A percentile compares a stretch with the other conserved stretches of the same genome.
These are phyloP conservation scores for Troglohyphantes excavatus DNA, from an alignment of 2,888 invertebrate species.

Conservation along the genomic window DNA sequence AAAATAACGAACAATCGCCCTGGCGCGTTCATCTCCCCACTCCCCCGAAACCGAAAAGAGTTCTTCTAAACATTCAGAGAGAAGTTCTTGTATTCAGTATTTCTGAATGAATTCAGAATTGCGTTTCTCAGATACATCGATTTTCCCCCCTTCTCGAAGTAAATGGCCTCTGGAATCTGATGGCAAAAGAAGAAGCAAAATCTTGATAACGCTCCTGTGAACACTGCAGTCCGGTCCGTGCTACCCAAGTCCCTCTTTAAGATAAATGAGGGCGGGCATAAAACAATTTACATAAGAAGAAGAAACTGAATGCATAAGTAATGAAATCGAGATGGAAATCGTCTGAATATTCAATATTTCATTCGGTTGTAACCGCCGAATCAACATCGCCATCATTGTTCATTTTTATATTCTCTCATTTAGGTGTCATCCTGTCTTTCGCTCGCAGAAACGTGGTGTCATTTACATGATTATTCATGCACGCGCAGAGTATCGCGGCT, in stretches of 20 bases:
- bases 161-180: not conserved
- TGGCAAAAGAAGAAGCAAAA: constrained; percentile 7
- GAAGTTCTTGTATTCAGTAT: constrained; percentile 1
- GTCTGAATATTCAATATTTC: constrained; percentile 68
- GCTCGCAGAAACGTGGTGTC: constrained; percentile 5
- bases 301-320: constrained; percentile 71
- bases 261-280: constrained; percentile 61
- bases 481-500: not conserved
- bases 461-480: constrained; percentile 70
- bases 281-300: constrained; percentile 75
- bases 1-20: too few relatives aligned
- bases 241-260: constrained; percentile 17
- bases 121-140: not conserved
- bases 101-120: constrained; percentile 9
- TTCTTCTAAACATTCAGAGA: not conserved
- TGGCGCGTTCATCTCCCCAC: too few relatives aligned
- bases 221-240: constrained; percentile 26
- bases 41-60: not conserved
- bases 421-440: constrained; percentile 34
- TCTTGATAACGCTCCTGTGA: constrained; percentile 47
- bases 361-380: constrained; percentile 43
- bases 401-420: constrained; percentile 38
- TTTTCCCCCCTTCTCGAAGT: not conserved
- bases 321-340: constrained; percentile 62
- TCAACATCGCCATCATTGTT: constrained; percentile 34